Evolutionary conservation across 2,113 vertebrate species (phyloP).

Genomic region (Microtus pennsylvanicus): DNA sequence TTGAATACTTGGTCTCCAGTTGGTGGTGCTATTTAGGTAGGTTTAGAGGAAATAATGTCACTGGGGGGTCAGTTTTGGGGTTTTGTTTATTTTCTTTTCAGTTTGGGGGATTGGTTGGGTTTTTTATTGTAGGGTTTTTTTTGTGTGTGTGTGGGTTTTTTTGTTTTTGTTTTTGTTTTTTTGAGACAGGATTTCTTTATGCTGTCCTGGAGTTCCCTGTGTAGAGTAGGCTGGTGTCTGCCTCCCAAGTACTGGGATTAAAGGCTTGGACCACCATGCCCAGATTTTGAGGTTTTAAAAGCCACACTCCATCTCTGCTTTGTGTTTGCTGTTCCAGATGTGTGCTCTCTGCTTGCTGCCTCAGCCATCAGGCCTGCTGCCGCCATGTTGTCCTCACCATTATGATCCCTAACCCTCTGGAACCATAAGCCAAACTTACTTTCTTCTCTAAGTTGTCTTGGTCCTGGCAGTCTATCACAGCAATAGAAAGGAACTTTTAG

Average conservation of each 20-base stretch:
- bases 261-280: background rate
- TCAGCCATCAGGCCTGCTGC: background rate
- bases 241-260: background rate
- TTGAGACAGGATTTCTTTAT: background rate
- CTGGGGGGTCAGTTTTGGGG: background rate
- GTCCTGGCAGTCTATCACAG: background rate
- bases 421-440: background rate
- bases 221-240: background rate
- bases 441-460: background rate
- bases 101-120: background rate
- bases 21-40: background rate
- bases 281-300: background rate
- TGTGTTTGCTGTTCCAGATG: background rate
- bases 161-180: background rate
- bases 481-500: background rate
- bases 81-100: background rate
- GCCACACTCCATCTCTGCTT: background rate
- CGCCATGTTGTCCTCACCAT: background rate
- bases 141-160: too few relatives aligned
- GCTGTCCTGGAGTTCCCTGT: background rate
- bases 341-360: background rate
- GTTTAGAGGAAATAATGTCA: background rate
- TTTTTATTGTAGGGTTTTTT: background rate
- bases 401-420: background rate
- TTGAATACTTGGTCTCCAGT: background rate